Percentiles rank a stretch among this genome's conserved stretches.
These are phyloP conservation scores for Sprattus sprattus DNA, from an alignment of 2,113 vertebrate species.

Conservation along the genomic window DNA sequence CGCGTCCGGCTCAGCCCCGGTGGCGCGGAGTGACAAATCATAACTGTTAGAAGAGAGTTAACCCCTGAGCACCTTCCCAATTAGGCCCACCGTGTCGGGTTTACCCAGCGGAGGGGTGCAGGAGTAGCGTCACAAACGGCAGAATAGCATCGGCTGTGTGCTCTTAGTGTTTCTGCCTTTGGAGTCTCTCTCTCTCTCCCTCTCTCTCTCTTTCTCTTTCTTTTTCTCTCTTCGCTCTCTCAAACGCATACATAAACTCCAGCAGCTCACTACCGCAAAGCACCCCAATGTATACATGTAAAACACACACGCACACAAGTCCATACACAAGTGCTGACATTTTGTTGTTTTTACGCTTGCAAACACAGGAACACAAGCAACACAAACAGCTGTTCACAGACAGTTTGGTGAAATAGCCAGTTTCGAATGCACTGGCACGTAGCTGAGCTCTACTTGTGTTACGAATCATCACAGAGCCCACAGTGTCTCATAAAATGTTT, in stretches of 20 bases:
- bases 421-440: background rate
- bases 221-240: no score
- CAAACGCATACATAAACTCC: background rate
- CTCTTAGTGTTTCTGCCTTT: background rate
- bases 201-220: constrained; percentile 10
- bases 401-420: background rate
- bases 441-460: background rate
- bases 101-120: constrained; percentile 31
- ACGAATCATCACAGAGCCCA: background rate
- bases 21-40: constrained; percentile 63
- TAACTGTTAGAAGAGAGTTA: constrained; percentile 64
- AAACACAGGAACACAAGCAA: constrained; percentile 3
- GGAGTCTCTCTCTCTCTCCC: constrained; percentile 13
- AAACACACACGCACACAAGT: background rate
- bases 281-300: background rate
- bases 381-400: constrained; percentile 10
- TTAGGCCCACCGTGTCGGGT: constrained; percentile 57
- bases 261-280: background rate
- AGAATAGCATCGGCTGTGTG: background rate
- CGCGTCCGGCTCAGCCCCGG: constrained; percentile 33
- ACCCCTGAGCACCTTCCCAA: constrained; percentile 60
- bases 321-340: background rate
- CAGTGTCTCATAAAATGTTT: constrained; percentile 14
- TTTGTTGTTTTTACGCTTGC: constrained; percentile 11
- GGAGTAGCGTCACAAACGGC: background rate